Conservation (phyloP, 2,888 invertebrate species). For the Eupithecia inturbata region DNA sequence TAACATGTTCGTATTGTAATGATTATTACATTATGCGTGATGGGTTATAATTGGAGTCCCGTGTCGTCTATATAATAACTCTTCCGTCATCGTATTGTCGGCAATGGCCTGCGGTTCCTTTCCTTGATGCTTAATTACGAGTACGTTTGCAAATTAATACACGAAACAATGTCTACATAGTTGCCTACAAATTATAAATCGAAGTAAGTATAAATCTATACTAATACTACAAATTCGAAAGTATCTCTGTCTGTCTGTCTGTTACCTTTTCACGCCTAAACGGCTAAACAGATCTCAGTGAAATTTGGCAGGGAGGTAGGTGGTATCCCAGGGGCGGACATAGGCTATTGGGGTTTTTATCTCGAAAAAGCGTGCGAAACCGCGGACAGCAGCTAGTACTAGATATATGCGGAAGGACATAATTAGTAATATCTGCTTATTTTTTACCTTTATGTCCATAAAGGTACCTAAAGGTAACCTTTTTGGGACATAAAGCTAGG, state of each 20-base stretch:
- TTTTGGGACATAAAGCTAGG: too few species aligned
- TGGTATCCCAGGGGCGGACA: too few species aligned
- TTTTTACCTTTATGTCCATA: too few species aligned
- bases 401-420: not conserved
- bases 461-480: not conserved
- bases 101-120: conserved; percentile 31
- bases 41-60: conserved; percentile 57
- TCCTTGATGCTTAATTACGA: conserved; percentile 33
- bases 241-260: too few species aligned
- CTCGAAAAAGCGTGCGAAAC: too few species aligned
- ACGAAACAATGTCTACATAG: conserved; percentile 1
- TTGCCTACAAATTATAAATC: not conserved
- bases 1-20: conserved; percentile 66
- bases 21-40: conserved; percentile 57
- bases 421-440: not conserved
- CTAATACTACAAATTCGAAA: too few species aligned
- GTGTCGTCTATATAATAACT: conserved; percentile 56
- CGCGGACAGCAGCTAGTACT: too few species aligned
- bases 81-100: conserved; percentile 61
- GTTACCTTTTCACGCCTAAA: too few species aligned
- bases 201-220: not conserved
- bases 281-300: too few species aligned
- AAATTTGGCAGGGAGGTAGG: too few species aligned
- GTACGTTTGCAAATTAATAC: conserved; percentile 32
- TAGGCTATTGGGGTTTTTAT: too few species aligned